Percentiles rank a stretch among this genome's conserved stretches.
Conservation (phyloP, 1,140 invertebrate genomes). For the Lithobius niger region DNA sequence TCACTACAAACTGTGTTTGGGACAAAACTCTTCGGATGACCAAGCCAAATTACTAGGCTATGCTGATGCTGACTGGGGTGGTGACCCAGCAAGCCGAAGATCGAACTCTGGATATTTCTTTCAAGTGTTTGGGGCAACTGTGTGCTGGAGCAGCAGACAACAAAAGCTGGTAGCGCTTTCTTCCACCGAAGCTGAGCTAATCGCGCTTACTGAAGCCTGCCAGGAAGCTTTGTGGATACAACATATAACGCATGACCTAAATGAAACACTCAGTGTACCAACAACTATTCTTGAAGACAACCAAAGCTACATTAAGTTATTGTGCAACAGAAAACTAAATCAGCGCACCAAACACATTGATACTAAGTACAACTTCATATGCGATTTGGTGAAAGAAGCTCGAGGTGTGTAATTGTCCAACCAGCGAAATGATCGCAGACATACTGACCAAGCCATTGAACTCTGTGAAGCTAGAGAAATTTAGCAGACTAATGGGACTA, state of each 20-base stretch:
- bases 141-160: conserved; percentile 24
- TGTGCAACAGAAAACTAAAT: background rate
- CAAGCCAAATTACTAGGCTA: background rate
- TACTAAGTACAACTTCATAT: background rate
- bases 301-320: background rate
- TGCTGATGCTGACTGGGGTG: background rate
- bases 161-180: conserved; percentile 25
- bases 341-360: background rate
- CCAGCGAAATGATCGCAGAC: background rate
- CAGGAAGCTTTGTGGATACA: conserved; percentile 25
- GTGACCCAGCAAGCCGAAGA: conserved; percentile 17
- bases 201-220: conserved; percentile 26
- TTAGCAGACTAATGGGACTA: too few relatives aligned
- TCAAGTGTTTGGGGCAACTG: conserved; percentile 17
- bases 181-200: conserved; percentile 28
- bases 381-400: background rate
- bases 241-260: background rate
- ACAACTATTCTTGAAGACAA: background rate
- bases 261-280: background rate
- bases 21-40: too few relatives aligned
- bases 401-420: background rate
- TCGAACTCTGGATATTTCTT: conserved; percentile 32
- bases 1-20: too few relatives aligned
- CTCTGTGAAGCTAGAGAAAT: too few relatives aligned
- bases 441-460: background rate